Evolutionary conservation across 2,888 invertebrate genomes (phyloP).

Genomic region (Drosophila lacicola): DNA sequence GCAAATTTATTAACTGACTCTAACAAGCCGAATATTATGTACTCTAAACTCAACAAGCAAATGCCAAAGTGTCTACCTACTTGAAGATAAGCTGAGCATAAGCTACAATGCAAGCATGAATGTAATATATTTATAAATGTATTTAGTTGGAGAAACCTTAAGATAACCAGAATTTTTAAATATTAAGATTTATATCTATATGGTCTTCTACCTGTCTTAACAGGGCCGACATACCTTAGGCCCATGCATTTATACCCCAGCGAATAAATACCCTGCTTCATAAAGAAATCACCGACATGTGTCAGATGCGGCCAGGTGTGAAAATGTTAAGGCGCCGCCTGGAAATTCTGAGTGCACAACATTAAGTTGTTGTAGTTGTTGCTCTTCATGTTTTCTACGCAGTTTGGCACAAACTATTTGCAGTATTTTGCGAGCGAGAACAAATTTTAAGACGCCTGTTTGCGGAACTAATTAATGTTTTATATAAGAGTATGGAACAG

Average conservation of each 20-base stretch:
- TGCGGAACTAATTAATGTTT: constrained; percentile 70
- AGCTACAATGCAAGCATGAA: not conserved
- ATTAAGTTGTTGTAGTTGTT: not conserved
- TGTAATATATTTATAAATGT: too few relatives aligned
- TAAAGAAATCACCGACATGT: constrained; percentile 20
- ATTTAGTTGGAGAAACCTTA: too few relatives aligned
- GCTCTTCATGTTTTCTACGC: not conserved
- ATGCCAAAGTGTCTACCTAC: not conserved
- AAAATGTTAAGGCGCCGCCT: constrained; percentile 34
- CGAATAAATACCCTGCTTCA: constrained; percentile 8
- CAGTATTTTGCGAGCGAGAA: constrained; percentile 8
- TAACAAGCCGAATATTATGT: constrained; percentile 16
- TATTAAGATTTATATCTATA: too few relatives aligned
- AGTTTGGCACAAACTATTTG: constrained; percentile 29
- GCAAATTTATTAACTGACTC: constrained; percentile 6
- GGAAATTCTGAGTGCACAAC: constrained; percentile 24
- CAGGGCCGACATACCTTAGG: not conserved
- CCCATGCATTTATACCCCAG: not conserved
- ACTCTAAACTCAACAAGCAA: constrained; percentile 3
- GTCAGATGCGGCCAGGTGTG: constrained; percentile 40
- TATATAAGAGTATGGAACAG: constrained; percentile 14
- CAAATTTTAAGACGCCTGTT: constrained; percentile 28
- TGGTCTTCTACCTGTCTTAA: too few relatives aligned
- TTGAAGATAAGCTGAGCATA: too few relatives aligned
- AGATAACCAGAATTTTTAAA: too few relatives aligned